These are phyloP conservation scores for Cotesia typhae DNA, from an alignment of 1,140 invertebrate genomes.

Conservation along the genomic window DNA sequence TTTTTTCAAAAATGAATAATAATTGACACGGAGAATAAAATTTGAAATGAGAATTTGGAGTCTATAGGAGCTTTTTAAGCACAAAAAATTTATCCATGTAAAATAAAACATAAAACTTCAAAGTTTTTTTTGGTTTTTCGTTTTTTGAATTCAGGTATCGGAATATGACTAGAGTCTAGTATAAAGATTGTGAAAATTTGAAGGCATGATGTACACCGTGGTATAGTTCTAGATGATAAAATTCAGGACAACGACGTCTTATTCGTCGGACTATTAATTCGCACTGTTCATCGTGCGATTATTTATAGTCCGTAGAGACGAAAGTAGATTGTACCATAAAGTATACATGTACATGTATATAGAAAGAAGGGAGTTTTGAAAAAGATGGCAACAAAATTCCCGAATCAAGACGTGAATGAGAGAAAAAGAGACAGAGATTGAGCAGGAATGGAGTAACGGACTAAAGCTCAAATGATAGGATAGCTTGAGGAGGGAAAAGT, in stretches of 20 bases:
- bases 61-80: too few relatives aligned
- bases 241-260: constrained; percentile 39
- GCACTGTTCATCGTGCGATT: constrained; percentile 34
- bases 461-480: constrained; percentile 3
- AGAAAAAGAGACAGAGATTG: neutral
- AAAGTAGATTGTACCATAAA: constrained; percentile 2
- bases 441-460: neutral
- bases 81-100: too few relatives aligned
- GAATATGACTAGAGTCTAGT: neutral
- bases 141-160: neutral
- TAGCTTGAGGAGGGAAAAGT: neutral
- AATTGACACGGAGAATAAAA: too few relatives aligned
- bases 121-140: too few relatives aligned
- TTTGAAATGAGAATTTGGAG: too few relatives aligned
- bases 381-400: too few relatives aligned
- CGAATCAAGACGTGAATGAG: neutral
- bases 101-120: too few relatives aligned
- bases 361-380: too few relatives aligned
- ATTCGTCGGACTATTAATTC: constrained; percentile 43
- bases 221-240: constrained; percentile 35
- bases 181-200: neutral
- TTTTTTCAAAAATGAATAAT: too few relatives aligned
- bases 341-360: too few relatives aligned
- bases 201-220: neutral
- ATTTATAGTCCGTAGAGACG: constrained; percentile 37